Evolutionary conservation across 1,140 invertebrate species (phyloP), one percentile per base, ranked within the genome.

Genomic region (Aculops lycopersici): DNA sequence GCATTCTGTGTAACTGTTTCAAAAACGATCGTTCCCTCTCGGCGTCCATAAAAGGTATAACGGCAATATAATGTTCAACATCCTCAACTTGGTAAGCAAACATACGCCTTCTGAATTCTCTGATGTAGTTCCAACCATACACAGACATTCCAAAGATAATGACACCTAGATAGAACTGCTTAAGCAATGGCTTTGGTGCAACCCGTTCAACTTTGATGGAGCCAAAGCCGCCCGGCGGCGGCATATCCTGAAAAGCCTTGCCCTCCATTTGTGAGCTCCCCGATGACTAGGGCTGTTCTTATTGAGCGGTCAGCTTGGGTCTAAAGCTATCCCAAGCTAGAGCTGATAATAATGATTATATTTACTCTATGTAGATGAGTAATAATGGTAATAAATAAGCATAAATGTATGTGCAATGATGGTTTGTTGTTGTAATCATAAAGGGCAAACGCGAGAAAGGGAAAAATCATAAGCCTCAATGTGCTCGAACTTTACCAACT

Each of bases 221-320:
- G 47, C 64, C 64, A 55, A 77, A 84, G 38, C 78, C 79, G 46
- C 75, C 75, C 39, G 63, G 56, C 45, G 78, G 78, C 50, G 79
- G 77, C 63, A 83, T 61, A 61, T 84, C 79, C 58, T 84, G 79
- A n/a, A 31, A 8, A 31, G 24, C 24, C 8, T 31, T 8, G 8
- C 8, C 24, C 24, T 8, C n/a, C 8, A 31, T 31, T 8, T 8
- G n/a, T 31, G n/a, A 31, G n/a, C n/a, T 8, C 8, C n/a, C n/a
- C 24, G n/a, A 31, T 31, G n/a, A 31, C n/a, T 8, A 31, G n/a
- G 24, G 24, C 24, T 31, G n/a, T 31, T n/a, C n/a, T n/a, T n/a
- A n/a, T n/a, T n/a, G n/a, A n/a, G n/a, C n/a, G n/a, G n/a, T n/a
- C n/a, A n/a, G n/a, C n/a, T n/a, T n/a, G n/a, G n/a, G n/a, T n/a